phyloP scores from a whole-genome alignment of 2,113 vertebrate species.

The Brachyhypopomus occidentalis region DNA sequence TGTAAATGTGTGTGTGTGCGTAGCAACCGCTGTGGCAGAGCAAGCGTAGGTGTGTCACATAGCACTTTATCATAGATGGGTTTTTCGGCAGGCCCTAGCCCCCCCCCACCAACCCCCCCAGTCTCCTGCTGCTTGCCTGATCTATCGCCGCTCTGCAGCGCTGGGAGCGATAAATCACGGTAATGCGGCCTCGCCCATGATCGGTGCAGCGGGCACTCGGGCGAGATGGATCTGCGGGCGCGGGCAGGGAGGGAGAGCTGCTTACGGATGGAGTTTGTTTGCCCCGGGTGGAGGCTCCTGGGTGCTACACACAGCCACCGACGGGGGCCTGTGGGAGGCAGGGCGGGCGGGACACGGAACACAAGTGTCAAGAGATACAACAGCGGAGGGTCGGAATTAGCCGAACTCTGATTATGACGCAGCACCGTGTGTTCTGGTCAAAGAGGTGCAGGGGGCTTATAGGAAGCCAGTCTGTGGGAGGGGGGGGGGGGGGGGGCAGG shows the following conservation, averaged over 20 bases:
- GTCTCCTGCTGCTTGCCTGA: constrained; percentile 74
- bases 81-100: constrained; percentile 68
- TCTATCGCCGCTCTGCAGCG: constrained; percentile 72
- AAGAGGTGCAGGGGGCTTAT: constrained; percentile 59
- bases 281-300: constrained; percentile 71
- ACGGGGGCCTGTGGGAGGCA: background rate
- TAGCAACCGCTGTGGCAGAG: constrained; percentile 64
- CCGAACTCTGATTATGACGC: constrained; percentile 63
- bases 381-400: constrained; percentile 64
- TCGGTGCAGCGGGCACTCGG: constrained; percentile 62
- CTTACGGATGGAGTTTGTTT: constrained; percentile 79
- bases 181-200: constrained; percentile 73
- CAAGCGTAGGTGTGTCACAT: constrained; percentile 63
- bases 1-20: constrained; percentile 60
- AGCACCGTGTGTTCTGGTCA: constrained; percentile 66
- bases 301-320: constrained; percentile 70
- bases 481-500: background rate
- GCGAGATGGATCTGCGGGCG: constrained; percentile 43
- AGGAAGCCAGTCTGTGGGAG: background rate
- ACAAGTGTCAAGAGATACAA: constrained; percentile 60
- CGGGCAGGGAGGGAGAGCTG: constrained; percentile 59
- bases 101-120: constrained; percentile 56
- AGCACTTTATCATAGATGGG: constrained; percentile 76
- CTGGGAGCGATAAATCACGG: constrained; percentile 73
- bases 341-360: constrained; percentile 44